Percentiles rank a stretch among this genome's conserved stretches.
phyloP scores from a whole-genome alignment of 2,797 vertebrate species.

The Knipowitschia caucasica region DNA sequence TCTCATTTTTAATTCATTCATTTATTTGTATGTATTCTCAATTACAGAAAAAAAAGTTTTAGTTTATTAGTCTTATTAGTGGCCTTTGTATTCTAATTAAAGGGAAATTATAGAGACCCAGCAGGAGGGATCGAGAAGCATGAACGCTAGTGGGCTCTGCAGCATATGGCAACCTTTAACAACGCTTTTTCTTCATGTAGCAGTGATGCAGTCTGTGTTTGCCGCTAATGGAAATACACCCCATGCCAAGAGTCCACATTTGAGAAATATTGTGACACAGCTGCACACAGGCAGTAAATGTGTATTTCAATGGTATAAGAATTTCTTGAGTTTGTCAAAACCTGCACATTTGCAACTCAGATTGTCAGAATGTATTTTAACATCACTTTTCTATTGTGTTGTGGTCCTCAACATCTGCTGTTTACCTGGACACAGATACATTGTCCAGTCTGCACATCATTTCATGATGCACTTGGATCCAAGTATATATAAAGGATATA shows the following conservation, averaged over 20 bases:
- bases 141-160: slow-evolving; percentile 35
- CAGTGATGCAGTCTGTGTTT: slow-evolving; percentile 50
- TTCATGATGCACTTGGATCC: too few species aligned
- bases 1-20: too few species aligned
- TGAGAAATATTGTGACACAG: slow-evolving; percentile 15
- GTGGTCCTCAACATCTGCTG: too few species aligned
- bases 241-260: slow-evolving; percentile 24
- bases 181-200: slow-evolving; percentile 51
- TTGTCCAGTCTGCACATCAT: too few species aligned
- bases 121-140: slow-evolving; percentile 63
- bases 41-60: slow-evolving; percentile 54
- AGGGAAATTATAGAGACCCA: slow-evolving; percentile 64
- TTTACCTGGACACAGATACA: too few species aligned
- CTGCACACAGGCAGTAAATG: slow-evolving; percentile 27
- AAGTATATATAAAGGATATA: too few species aligned
- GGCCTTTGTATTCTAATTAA: slow-evolving; percentile 72
- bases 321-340: too few species aligned
- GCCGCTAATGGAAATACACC: slow-evolving; percentile 33
- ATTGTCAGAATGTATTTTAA: too few species aligned
- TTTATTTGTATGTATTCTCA: slow-evolving; percentile 40
- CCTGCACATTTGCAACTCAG: too few species aligned
- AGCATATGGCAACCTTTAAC: slow-evolving; percentile 64
- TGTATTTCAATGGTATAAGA: too few species aligned
- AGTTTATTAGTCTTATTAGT: slow-evolving; percentile 71
- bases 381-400: too few species aligned